These are phyloP conservation scores for Rhinolophus sinicus DNA, from an alignment of 2,113 vertebrate genomes.

Conservation along the genomic window DNA sequence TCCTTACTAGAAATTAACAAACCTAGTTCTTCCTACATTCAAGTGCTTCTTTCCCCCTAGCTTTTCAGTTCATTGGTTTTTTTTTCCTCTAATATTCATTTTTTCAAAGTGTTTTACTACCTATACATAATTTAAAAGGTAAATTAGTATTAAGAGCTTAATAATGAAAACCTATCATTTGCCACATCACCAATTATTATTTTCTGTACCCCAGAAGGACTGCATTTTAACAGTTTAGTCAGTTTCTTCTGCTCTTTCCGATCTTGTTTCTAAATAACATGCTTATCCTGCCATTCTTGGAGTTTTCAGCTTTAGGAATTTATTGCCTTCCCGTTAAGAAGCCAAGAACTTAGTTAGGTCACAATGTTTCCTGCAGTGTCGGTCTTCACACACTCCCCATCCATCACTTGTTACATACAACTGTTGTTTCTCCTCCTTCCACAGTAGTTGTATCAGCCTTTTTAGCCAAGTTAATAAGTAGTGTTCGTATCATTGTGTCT, in stretches of 20 bases:
- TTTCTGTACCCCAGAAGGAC: neutral
- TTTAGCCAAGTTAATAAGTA: neutral
- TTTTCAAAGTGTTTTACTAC: neutral
- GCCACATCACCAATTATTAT: neutral
- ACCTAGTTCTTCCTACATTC: neutral
- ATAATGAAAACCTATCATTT: neutral
- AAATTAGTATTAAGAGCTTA: neutral
- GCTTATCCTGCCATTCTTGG: neutral
- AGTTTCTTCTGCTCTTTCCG: neutral
- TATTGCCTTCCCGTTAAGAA: neutral
- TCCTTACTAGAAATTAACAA: neutral
- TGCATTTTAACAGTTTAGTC: neutral
- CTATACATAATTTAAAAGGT: neutral
- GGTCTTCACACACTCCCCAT: rapidly evolving
- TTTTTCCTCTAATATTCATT: neutral
- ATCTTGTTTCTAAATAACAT: neutral
- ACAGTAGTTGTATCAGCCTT: neutral
- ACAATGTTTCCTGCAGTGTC: too few relatives aligned
- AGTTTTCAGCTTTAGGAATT: neutral
- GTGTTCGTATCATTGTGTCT: neutral
- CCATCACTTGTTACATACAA: neutral
- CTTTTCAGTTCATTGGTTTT: neutral
- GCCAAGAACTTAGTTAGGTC: neutral
- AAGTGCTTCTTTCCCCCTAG: neutral
- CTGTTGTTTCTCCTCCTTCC: neutral